Evolutionary conservation across 2,888 invertebrate species (phyloP).

Genomic region (Acanthosepion esculentum): DNA sequence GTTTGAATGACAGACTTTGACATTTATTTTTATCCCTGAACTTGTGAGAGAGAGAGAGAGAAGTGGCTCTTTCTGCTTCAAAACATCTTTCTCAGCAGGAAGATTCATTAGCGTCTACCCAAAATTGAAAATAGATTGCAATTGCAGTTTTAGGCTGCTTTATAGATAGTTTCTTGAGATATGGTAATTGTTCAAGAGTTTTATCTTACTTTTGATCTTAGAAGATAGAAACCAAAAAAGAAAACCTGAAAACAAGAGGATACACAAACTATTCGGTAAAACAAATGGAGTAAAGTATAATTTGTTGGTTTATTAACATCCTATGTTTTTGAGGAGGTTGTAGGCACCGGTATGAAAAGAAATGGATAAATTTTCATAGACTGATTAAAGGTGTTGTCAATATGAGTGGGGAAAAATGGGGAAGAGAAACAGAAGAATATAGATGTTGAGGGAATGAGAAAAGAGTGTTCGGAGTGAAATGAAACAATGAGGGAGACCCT

Average conservation of each 20-base stretch:
- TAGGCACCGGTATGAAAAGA: neutral
- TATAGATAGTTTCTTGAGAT: neutral
- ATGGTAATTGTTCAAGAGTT: conserved; percentile 13
- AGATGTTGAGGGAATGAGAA: neutral
- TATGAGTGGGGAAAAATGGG: no score
- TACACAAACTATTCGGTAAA: neutral
- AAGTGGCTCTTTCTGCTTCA: neutral
- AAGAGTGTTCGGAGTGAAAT: neutral
- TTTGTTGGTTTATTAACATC: neutral
- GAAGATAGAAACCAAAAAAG: neutral
- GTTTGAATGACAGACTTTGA: neutral
- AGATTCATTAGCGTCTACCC: neutral
- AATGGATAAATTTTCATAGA: neutral
- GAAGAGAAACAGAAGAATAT: neutral
- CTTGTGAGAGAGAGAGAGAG: neutral
- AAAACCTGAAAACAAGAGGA: neutral
- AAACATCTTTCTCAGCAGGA: conserved; percentile 20
- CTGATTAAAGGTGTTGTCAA: neutral
- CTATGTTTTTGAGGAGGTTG: neutral
- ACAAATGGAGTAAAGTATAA: neutral
- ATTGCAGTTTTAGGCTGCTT: neutral
- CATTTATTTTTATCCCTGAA: neutral
- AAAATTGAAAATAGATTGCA: conserved; percentile 22
- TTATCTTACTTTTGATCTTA: conserved; percentile 23
- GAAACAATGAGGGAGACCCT: neutral